Evolutionary conservation across 2,888 invertebrate genomes (phyloP).

Genomic region (Drosophila sordidapex): DNA sequence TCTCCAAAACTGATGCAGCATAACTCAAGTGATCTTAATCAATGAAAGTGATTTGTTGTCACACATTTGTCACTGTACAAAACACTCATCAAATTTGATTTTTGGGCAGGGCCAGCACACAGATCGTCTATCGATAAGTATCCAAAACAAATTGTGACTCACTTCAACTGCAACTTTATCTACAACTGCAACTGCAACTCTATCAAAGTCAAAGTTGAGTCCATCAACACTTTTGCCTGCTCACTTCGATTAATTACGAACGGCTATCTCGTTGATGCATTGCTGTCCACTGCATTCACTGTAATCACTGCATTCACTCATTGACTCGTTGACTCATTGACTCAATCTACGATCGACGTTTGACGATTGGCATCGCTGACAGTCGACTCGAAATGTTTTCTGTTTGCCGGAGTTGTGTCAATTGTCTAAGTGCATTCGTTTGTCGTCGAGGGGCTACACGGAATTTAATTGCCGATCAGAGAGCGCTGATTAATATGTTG

Average conservation of each 20-base stretch:
- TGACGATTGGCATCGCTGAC: slow-evolving; percentile 33
- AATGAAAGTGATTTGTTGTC: slow-evolving; percentile 73
- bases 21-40: slow-evolving; percentile 53
- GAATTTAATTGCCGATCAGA: slow-evolving; percentile 58
- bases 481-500: slow-evolving; percentile 67
- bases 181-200: neutral
- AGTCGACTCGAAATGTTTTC: slow-evolving; percentile 35
- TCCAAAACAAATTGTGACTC: slow-evolving; percentile 60
- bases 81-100: slow-evolving; percentile 51
- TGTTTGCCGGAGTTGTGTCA: neutral
- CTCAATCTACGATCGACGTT: slow-evolving; percentile 13
- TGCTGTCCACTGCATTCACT: slow-evolving; percentile 48
- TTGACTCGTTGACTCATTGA: slow-evolving; percentile 18
- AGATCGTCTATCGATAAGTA: slow-evolving; percentile 43
- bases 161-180: slow-evolving; percentile 19
- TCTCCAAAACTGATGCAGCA: slow-evolving; percentile 15
- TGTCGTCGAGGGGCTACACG: slow-evolving; percentile 29
- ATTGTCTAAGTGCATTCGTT: slow-evolving; percentile 51
- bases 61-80: slow-evolving; percentile 73
- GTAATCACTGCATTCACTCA: slow-evolving; percentile 1
- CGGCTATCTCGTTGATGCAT: slow-evolving; percentile 60
- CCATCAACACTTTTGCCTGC: slow-evolving; percentile 62
- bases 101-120: slow-evolving; percentile 18
- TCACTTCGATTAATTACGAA: slow-evolving; percentile 59
- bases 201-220: slow-evolving; percentile 7